Conservation (phyloP, 2,113 vertebrate genomes). For the Hippocampus comes region DNA sequence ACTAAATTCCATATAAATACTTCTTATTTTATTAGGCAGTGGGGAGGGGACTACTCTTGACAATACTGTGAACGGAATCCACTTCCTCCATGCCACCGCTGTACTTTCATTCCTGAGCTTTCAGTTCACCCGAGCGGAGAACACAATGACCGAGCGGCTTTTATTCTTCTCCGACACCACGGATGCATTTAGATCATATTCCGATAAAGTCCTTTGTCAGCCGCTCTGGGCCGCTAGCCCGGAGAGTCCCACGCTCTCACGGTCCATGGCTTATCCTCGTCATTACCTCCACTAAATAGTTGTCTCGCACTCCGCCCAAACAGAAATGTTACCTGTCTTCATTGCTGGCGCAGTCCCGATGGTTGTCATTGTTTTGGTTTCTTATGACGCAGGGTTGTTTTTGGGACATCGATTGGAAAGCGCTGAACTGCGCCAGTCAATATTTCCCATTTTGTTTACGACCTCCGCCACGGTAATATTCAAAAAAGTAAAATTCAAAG, state of each 20-base stretch:
- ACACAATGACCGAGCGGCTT: slow-evolving; percentile 6
- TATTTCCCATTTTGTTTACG: not conserved
- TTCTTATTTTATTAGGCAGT: not conserved
- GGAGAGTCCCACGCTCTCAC: slow-evolving; percentile 5
- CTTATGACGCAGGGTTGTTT: not conserved
- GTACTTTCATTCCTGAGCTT: slow-evolving; percentile 7
- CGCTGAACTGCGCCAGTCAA: not conserved
- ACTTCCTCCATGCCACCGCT: not conserved
- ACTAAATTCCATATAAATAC: not conserved
- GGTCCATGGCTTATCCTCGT: slow-evolving; percentile 26
- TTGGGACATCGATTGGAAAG: not conserved
- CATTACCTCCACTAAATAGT: slow-evolving; percentile 16
- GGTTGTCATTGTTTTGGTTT: slow-evolving; percentile 14
- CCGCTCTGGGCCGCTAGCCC: not conserved
- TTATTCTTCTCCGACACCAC: not conserved
- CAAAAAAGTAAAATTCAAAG: no score
- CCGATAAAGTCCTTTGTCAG: slow-evolving; percentile 25
- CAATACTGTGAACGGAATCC: slow-evolving; percentile 13
- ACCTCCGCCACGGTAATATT: not conserved
- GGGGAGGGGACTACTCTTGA: not conserved
- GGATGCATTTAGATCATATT: slow-evolving; percentile 19
- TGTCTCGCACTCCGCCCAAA: slow-evolving; percentile 13
- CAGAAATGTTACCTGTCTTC: slow-evolving; percentile 44
- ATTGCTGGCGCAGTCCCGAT: slow-evolving; percentile 48
- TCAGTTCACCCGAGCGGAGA: slow-evolving; percentile 17